A percentile compares a stretch with the other conserved stretches of the same genome.
Conservation (phyloP, 2,888 invertebrate genomes). For the Punctoribates punctum region DNA sequence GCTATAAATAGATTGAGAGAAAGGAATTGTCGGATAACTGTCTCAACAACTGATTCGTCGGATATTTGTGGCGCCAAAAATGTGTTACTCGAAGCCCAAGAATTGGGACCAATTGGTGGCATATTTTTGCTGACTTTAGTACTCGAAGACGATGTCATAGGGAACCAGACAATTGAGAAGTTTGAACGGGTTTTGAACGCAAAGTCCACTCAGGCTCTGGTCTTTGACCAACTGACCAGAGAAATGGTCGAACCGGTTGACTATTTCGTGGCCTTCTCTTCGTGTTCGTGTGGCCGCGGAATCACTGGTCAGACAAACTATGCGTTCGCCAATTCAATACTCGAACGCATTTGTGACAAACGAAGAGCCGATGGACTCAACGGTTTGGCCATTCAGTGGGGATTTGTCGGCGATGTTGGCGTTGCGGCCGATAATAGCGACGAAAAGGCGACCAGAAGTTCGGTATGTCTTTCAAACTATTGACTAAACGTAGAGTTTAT, state of each 20-base stretch:
- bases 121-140: slow-evolving; percentile 86
- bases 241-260: slow-evolving; percentile 70
- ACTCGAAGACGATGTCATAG: slow-evolving; percentile 76
- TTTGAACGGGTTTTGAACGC: slow-evolving; percentile 76
- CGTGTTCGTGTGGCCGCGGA: slow-evolving; percentile 92
- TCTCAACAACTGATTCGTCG: slow-evolving; percentile 69
- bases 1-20: slow-evolving; percentile 65
- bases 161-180: slow-evolving; percentile 74
- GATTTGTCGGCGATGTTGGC: slow-evolving; percentile 96
- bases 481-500: background rate
- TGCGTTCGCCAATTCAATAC: slow-evolving; percentile 90
- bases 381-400: slow-evolving; percentile 93
- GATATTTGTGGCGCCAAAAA: slow-evolving; percentile 65
- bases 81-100: slow-evolving; percentile 64
- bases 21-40: slow-evolving; percentile 59
- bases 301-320: slow-evolving; percentile 96
- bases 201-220: slow-evolving; percentile 77
- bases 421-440: slow-evolving; percentile 66
- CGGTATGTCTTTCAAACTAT: slow-evolving; percentile 63
- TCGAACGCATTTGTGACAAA: slow-evolving; percentile 90
- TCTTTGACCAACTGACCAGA: slow-evolving; percentile 75
- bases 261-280: slow-evolving; percentile 93
- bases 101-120: slow-evolving; percentile 70
- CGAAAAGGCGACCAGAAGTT: slow-evolving; percentile 73
- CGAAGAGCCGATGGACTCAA: slow-evolving; percentile 78